phyloP scores from a whole-genome alignment of 2,113 vertebrate species.

The Synodontis membranacea region DNA sequence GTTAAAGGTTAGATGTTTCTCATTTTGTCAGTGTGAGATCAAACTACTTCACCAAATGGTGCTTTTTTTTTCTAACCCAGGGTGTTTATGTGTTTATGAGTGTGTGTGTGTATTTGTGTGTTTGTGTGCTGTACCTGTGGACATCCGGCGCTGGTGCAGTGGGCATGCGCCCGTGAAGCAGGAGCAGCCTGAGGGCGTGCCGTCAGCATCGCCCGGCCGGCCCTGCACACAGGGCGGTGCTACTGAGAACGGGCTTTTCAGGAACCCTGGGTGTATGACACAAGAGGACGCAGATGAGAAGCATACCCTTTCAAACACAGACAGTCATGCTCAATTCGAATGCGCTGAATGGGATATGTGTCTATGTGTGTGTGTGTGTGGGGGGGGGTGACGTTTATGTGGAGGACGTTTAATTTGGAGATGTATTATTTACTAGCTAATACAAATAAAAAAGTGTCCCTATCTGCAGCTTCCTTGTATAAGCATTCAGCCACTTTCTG shows the following conservation, averaged over 20 bases:
- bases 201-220: slow-evolving; percentile 33
- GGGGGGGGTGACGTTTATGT: not conserved
- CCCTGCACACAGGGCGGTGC: slow-evolving; percentile 52
- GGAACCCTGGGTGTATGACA: slow-evolving; percentile 57
- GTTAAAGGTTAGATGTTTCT: too few relatives aligned
- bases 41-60: too few relatives aligned
- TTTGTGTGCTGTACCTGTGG: slow-evolving; percentile 53
- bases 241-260: slow-evolving; percentile 57
- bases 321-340: slow-evolving; percentile 7
- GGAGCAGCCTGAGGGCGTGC: slow-evolving; percentile 51
- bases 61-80: too few relatives aligned
- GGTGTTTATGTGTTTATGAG: not conserved
- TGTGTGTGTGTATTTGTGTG: slow-evolving; percentile 13
- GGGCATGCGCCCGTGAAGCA: slow-evolving; percentile 55
- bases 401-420: not conserved
- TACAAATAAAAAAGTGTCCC: not conserved
- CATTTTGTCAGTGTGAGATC: too few relatives aligned
- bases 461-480: not conserved
- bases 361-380: not conserved
- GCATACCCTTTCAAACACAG: slow-evolving; percentile 36
- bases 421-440: not conserved
- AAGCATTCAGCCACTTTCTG: not conserved
- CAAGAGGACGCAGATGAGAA: slow-evolving; percentile 38
- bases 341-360: not conserved
- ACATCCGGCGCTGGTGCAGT: slow-evolving; percentile 56